Base-by-base conservation (phyloP, 1,140 invertebrate species). In the Ephestia elutella region DNA sequence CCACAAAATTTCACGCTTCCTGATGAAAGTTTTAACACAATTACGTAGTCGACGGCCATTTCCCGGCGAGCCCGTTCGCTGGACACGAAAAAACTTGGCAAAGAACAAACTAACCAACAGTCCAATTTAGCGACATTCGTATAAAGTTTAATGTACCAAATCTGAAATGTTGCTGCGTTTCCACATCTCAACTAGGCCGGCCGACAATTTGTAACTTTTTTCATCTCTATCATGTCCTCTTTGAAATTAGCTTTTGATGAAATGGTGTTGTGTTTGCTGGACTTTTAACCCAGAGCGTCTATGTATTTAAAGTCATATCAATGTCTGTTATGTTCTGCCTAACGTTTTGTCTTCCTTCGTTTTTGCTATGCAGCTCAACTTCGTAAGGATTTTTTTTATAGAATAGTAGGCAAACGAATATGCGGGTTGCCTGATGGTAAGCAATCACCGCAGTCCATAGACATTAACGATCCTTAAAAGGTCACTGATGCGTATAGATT, bases 11-110 rank as follows among this genome's bases (percentile, higher is more conserved):
- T 84, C 83, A 82, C 83, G 84, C 78, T 82, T 77, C 73, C 78
- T 73, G 76, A 84, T 86, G 80, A 84, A 86, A 86, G 77, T 86
- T 86, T 84, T 86, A 84, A 84, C 81, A 82, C 79, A 82, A 86
- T 86, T 84, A 84, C 81, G 78, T 78, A 75, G 73, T 81, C 78
- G 72, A 65, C 70, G 68, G 73, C 72, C 75, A 78, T 82, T 84
- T 67, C 64, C 64, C 68, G 70, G 50, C 50, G 50, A 53, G 50
- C 75, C 73, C 77, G 73, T 70, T 68, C 71, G 70, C 71, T 74
- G 79, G 73, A 77, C 73, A 79, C 76, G 70, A 84, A 84, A 86
- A 82, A 86, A 86, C 79, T 84, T 86, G 81, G 76, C 80, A 80
- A 83, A 83, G 81, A 82, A 85, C 79, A 85, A 86, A 84, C 80